Evolutionary conservation across 2,888 invertebrate species (phyloP).

Genomic region (Drosophila nigricruria): DNA sequence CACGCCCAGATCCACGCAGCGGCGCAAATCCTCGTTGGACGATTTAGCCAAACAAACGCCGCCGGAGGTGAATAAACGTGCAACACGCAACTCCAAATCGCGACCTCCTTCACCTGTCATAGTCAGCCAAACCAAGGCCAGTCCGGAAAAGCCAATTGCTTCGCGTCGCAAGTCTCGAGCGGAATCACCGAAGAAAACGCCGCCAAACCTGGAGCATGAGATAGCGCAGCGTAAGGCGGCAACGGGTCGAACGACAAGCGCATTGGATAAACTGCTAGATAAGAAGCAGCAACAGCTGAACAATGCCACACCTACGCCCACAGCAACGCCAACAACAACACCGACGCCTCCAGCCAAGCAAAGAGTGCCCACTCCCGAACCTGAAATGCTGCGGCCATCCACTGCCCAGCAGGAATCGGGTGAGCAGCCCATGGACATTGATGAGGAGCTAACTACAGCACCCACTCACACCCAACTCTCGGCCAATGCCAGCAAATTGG

Average conservation of each 20-base stretch:
- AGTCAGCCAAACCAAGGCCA: constrained; percentile 31
- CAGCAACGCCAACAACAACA: constrained; percentile 2
- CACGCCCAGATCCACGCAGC: constrained; percentile 37
- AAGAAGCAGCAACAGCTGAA: constrained; percentile 86
- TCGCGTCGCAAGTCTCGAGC: constrained; percentile 58
- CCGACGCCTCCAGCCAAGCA: constrained; percentile 15
- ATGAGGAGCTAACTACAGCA: constrained; percentile 81
- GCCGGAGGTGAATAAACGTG: constrained; percentile 57
- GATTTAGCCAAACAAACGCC: constrained; percentile 57
- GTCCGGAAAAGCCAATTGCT: constrained; percentile 50
- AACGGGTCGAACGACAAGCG: constrained; percentile 76
- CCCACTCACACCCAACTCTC: constrained; percentile 75
- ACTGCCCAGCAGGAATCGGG: constrained; percentile 59
- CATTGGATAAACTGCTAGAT: constrained; percentile 87
- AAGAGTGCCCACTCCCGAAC: constrained; percentile 1
- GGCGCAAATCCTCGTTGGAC: constrained; percentile 78
- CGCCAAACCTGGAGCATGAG: constrained; percentile 82
- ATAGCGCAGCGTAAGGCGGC: constrained; percentile 83
- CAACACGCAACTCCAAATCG: constrained; percentile 75
- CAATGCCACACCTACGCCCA: constrained; percentile 39
- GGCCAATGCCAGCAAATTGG: constrained; percentile 63
- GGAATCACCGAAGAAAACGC: constrained; percentile 66
- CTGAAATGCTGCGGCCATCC: neutral
- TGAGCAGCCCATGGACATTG: constrained; percentile 82
- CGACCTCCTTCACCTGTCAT: constrained; percentile 52